Percentiles rank a stretch among this genome's conserved stretches.
These are phyloP conservation scores for Proctacanthus coquilletti DNA, from an alignment of 1,140 invertebrate species.

Conservation along the genomic window DNA sequence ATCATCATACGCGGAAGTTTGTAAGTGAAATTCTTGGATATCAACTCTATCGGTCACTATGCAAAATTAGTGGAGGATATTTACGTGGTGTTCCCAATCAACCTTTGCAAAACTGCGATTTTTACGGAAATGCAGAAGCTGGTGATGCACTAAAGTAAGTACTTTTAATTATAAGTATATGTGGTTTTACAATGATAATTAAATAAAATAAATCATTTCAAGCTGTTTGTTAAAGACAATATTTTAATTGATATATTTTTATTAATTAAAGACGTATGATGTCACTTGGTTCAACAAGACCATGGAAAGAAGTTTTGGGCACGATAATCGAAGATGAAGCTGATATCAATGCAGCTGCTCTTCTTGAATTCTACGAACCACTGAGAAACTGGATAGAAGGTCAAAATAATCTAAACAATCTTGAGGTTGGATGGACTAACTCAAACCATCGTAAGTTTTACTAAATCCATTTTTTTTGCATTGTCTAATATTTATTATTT, in stretches of 20 bases:
- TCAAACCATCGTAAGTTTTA: too few species aligned
- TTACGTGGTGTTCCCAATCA: background rate
- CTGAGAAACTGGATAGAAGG: background rate
- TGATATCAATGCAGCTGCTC: background rate
- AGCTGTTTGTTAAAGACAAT: too few species aligned
- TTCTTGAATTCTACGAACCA: conserved; percentile 4
- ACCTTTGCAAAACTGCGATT: conserved; percentile 2
- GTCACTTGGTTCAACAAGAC: conserved; percentile 3
- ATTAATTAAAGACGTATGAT: conserved; percentile 2
- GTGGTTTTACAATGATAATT: too few species aligned
- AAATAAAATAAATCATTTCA: too few species aligned
- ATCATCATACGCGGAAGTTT: conserved; percentile 2
- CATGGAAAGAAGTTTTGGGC: conserved; percentile 1
- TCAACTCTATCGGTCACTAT: conserved; percentile 3
- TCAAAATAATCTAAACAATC: background rate
- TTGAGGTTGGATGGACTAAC: conserved; percentile 4
- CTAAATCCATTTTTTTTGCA: too few species aligned
- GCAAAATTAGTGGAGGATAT: background rate
- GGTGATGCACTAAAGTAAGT: too few species aligned
- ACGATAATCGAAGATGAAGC: background rate
- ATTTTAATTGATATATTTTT: too few species aligned
- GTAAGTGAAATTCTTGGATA: conserved; percentile 3
- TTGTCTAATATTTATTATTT: too few species aligned
- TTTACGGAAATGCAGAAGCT: background rate
- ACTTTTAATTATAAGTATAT: too few species aligned